Evolutionary conservation across 1,140 invertebrate genomes (phyloP).

Genomic region (Mya arenaria): DNA sequence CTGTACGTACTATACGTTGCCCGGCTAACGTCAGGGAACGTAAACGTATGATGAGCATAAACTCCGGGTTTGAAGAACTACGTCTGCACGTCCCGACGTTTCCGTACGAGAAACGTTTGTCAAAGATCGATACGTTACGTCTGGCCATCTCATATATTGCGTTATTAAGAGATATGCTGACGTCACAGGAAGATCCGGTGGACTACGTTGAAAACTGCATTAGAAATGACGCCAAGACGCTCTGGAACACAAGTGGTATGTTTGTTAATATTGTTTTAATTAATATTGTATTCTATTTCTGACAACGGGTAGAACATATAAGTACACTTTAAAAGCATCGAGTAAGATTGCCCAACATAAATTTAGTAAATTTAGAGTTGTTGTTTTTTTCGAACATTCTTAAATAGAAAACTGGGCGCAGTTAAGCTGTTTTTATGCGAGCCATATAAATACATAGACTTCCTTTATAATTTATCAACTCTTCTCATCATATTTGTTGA

Average conservation of each 20-base stretch:
- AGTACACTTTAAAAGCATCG: too few species aligned
- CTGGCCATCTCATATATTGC: slow-evolving; percentile 99
- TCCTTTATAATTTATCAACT: too few species aligned
- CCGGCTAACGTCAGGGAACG: slow-evolving; percentile 86
- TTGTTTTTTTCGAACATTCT: too few species aligned
- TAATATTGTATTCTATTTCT: too few species aligned
- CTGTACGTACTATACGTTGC: slow-evolving; percentile 49
- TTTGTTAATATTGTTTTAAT: slow-evolving; percentile 37
- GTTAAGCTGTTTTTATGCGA: too few species aligned
- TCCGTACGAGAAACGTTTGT: slow-evolving; percentile 98
- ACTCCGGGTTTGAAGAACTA: slow-evolving; percentile 93
- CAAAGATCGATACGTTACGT: slow-evolving; percentile 97
- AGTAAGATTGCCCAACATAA: too few species aligned
- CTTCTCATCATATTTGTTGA: too few species aligned
- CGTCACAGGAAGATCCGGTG: slow-evolving; percentile 92
- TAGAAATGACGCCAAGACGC: slow-evolving; percentile 90
- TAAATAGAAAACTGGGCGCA: too few species aligned
- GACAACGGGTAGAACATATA: too few species aligned
- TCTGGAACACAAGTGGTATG: slow-evolving; percentile 98
- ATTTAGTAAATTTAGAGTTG: too few species aligned
- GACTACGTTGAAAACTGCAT: slow-evolving; percentile 91
- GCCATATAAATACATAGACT: too few species aligned
- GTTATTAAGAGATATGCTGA: slow-evolving; percentile 95
- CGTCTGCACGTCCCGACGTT: slow-evolving; percentile 96
- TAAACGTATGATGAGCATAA: slow-evolving; percentile 98